Conservation (phyloP, 2,797 vertebrate genomes). For the Aulostomus chinensis region DNA sequence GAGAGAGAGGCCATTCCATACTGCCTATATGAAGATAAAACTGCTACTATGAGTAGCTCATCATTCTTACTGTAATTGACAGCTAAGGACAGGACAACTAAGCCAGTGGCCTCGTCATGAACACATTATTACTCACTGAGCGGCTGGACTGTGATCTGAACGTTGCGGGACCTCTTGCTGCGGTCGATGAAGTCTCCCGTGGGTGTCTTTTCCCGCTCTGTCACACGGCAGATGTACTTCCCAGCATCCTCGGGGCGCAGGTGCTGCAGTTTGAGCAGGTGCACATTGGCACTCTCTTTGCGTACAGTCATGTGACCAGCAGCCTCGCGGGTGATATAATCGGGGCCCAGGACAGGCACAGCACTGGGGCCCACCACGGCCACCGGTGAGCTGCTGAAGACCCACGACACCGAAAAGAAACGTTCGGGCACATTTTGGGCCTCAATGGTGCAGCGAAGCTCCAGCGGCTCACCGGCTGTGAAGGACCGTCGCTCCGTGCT, state of each 20-base stretch:
- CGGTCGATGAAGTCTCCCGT: slow-evolving; percentile 95
- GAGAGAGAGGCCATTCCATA: slow-evolving; percentile 23
- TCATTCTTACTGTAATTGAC: slow-evolving; percentile 50
- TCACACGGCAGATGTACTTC: slow-evolving; percentile 97
- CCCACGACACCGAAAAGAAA: slow-evolving; percentile 97
- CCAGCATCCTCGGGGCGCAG: slow-evolving; percentile 89
- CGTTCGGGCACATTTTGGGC: slow-evolving; percentile 93
- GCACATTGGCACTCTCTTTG: slow-evolving; percentile 87
- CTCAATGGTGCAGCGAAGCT: slow-evolving; percentile 94
- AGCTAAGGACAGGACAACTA: slow-evolving; percentile 33
- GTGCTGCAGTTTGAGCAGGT: slow-evolving; percentile 92
- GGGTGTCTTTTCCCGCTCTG: slow-evolving; percentile 90
- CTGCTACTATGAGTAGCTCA: slow-evolving; percentile 44
- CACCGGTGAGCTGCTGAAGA: slow-evolving; percentile 96
- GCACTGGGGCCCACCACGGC: slow-evolving; percentile 93
- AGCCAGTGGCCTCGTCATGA: slow-evolving; percentile 26
- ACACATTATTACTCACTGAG: slow-evolving; percentile 87
- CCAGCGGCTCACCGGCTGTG: slow-evolving; percentile 90
- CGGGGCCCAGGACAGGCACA: slow-evolving; percentile 89
- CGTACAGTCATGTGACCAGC: slow-evolving; percentile 90
- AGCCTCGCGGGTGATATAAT: slow-evolving; percentile 88
- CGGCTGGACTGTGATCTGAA: slow-evolving; percentile 89
- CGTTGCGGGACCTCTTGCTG: slow-evolving; percentile 95
- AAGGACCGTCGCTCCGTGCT: slow-evolving; percentile 93
- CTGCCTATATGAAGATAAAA: slow-evolving; percentile 52